phyloP scores from a whole-genome alignment of 2,113 vertebrate species.

The Semnornis frantzii region DNA sequence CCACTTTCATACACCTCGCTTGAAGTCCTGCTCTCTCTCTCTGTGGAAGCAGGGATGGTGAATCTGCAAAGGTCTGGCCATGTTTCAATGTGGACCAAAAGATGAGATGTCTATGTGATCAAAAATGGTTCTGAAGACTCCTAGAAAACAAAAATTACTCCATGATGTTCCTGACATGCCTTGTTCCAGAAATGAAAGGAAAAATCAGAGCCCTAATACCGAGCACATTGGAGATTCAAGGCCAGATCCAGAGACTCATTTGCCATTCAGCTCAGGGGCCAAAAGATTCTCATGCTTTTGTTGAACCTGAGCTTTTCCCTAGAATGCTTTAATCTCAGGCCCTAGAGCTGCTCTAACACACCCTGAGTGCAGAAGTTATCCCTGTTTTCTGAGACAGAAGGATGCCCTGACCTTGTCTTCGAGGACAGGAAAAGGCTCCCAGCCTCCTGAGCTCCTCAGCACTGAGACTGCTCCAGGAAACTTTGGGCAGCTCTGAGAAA shows the following conservation, averaged over 20 bases:
- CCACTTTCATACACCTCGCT: background rate
- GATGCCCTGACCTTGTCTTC: background rate
- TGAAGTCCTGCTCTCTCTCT: background rate
- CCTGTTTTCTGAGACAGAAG: background rate
- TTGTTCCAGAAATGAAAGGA: background rate
- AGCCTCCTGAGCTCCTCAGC: background rate
- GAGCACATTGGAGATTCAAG: accelerated
- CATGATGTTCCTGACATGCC: background rate
- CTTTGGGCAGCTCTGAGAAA: background rate
- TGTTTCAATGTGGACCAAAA: background rate
- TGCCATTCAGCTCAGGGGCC: background rate
- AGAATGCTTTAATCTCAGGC: background rate
- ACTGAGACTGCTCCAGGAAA: background rate
- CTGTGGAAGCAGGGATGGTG: background rate
- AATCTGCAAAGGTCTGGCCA: accelerated
- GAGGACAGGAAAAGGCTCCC: background rate
- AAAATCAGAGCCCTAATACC: background rate
- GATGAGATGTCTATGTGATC: background rate
- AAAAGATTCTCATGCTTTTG: background rate
- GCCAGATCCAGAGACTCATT: background rate
- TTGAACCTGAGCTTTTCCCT: background rate
- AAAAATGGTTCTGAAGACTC: background rate
- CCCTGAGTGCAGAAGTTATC: background rate
- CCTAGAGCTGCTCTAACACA: background rate
- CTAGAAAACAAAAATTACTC: background rate